Conservation (phyloP, 1,140 invertebrate species). For the Physella acuta region DNA sequence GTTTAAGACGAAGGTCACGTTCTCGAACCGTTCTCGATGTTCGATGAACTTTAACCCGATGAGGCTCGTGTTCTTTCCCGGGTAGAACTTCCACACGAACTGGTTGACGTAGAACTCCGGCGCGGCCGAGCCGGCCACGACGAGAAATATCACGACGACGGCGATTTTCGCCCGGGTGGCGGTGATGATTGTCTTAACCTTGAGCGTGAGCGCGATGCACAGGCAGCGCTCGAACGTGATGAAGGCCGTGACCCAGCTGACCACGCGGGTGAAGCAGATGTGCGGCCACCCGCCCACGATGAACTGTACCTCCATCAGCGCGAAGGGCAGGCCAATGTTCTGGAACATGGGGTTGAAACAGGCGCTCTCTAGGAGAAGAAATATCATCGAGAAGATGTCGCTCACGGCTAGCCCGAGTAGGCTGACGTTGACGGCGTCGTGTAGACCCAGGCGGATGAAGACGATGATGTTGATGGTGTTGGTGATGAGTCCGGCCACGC, state of each 20-base stretch:
- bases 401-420: neutral
- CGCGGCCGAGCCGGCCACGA: neutral
- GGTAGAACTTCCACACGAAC: conserved; percentile 13
- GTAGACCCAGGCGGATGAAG: conserved; percentile 4
- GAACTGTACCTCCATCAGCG: neutral
- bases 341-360: conserved; percentile 15
- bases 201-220: conserved; percentile 9
- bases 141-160: neutral
- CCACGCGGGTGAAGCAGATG: neutral
- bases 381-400: conserved; percentile 8
- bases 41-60: neutral
- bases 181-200: conserved; percentile 7
- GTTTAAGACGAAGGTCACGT: conserved; percentile 8
- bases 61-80: neutral
- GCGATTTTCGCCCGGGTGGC: neutral
- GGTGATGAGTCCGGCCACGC: neutral
- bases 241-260: conserved; percentile 16
- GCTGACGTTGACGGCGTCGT: conserved; percentile 8
- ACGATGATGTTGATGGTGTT: conserved; percentile 10
- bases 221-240: conserved; percentile 19
- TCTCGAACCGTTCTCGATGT: neutral
- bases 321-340: neutral
- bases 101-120: conserved; percentile 11
- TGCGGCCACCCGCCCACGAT: conserved; percentile 12
- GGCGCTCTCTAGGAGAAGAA: neutral